Conservation (phyloP, 2,113 vertebrate genomes). For the Formicarius rufipectus region DNA sequence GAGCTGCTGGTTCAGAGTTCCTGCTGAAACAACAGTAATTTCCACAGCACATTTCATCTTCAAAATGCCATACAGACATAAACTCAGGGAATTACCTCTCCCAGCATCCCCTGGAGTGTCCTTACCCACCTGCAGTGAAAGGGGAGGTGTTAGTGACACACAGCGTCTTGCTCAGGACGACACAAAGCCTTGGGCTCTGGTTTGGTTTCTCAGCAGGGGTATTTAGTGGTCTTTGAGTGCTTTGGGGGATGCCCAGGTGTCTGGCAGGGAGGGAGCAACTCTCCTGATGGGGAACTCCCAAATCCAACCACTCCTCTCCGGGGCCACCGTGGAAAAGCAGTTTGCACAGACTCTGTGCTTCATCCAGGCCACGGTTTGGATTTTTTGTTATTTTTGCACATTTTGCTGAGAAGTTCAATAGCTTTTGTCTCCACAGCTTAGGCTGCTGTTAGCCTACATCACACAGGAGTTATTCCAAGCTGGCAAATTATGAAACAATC, state of each 20-base stretch:
- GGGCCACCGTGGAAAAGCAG: background rate
- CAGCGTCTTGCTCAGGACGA: fast-evolving
- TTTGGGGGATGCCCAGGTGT: background rate
- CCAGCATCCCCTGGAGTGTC: background rate
- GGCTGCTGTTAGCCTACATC: background rate
- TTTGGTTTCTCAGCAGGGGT: background rate
- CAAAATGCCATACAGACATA: background rate
- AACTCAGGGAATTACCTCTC: background rate
- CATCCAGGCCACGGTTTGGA: background rate
- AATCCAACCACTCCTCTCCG: background rate
- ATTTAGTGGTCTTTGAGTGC: background rate
- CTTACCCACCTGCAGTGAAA: background rate
- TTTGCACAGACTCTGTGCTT: background rate
- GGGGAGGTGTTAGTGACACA: background rate
- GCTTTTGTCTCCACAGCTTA: fast-evolving
- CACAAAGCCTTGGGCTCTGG: background rate
- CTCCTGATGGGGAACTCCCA: too few relatives aligned
- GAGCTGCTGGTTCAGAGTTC: background rate
- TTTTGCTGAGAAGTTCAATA: background rate
- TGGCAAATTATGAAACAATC: background rate
- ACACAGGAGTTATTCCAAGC: background rate
- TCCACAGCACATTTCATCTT: background rate
- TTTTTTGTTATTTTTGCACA: background rate
- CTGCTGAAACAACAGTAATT: background rate
- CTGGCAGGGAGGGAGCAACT: background rate